Base-by-base conservation (phyloP, 1,140 invertebrate genomes). In the Megalopta genalis region DNA sequence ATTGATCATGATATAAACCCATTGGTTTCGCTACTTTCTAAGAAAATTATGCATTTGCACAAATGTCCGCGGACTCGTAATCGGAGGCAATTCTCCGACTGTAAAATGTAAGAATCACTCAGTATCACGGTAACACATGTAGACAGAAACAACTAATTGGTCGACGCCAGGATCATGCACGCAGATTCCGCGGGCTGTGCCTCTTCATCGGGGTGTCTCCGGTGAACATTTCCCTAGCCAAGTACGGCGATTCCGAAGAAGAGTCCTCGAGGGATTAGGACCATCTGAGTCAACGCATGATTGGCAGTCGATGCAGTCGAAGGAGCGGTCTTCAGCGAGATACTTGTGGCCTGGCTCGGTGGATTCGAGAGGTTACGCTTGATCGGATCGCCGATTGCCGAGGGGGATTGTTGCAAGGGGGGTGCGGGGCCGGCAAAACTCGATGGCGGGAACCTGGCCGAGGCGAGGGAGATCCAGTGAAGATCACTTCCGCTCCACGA, bases 211-310 rank as follows among this genome's bases (percentile, higher is more conserved):
- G n/a, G 3, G 16, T 32, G 49, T 59, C 49, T 60, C 52, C 49
- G 46, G 2, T 16, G 70, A 73, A 66, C 49, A 27, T 74, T 79
- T 78, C 27, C 49, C 69, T 23, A 27, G 8, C 4, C 14, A 59
- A n/a, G 60, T 23, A 73, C 69, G 80, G 71, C 68, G 64, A 80
- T 84, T 46, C 59, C 68, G 84, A 87, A 75, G 89, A 90, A 90
- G 88, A 90, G 90, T 90, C 86, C 90, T 91, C 86, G 80, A 90
- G 83, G 83, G 88, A 91, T 91, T 90, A 91, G 88, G 83, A 46
- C 65, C 84, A 78, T 86, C 87, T 85, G 85, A 85, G 84, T 91
- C 88, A 89, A 90, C 87, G 88, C 87, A 90, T 90, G 90, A 91
- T 90, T 90, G 90, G 87, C 87, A 90, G 88, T 87, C 85, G 83